A percentile compares a stretch with the other conserved stretches of the same genome.
Conservation (phyloP, 2,113 vertebrate species). For the Myrmecophaga tridactyla region DNA sequence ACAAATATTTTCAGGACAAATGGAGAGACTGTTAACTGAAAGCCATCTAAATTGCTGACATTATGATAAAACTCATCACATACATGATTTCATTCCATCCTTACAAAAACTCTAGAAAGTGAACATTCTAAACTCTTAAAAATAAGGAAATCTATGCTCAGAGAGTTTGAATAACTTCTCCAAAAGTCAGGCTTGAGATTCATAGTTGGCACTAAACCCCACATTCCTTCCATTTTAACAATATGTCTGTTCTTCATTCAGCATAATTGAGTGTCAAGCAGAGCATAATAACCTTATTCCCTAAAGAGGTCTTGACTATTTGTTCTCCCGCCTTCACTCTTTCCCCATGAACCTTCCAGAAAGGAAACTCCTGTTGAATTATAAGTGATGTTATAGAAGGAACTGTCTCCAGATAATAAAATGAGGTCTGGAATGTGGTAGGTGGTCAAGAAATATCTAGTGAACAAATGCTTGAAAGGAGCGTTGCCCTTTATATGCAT, state of each 20-base stretch:
- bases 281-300: not conserved
- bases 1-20: not conserved
- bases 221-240: not conserved
- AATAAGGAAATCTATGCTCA: not conserved
- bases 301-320: not conserved
- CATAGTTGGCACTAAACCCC: not conserved
- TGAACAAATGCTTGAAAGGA: not conserved
- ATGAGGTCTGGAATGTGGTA: not conserved
- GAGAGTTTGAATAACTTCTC: not conserved
- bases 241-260: not conserved
- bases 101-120: not conserved
- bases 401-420: not conserved
- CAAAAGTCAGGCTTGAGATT: not conserved
- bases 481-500: not conserved
- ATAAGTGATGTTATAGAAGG: not conserved
- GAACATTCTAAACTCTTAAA: slow-evolving; percentile 1
- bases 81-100: not conserved
- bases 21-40: not conserved
- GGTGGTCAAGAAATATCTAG: not conserved
- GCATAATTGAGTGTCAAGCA: not conserved
- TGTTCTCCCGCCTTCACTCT: not conserved
- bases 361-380: not conserved
- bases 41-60: not conserved
- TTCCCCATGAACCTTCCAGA: not conserved
- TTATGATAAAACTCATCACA: not conserved